A percentile compares a stretch with the other conserved stretches of the same genome.
phyloP scores from a whole-genome alignment of 2,797 vertebrate genomes.

The Acipenser ruthenus region DNA sequence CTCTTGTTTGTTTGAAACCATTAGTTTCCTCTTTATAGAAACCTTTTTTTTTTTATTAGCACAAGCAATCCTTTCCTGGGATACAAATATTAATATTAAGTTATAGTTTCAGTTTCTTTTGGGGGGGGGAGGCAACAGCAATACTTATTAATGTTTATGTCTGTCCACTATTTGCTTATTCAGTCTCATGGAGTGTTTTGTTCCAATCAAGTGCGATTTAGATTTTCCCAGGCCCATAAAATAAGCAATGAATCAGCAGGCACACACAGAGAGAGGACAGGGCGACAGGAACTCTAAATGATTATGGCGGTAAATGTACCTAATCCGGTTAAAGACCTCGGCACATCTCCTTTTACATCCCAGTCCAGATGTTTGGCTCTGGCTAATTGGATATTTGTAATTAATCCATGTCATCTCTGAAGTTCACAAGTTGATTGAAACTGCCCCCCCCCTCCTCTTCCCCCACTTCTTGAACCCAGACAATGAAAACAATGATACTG shows the following conservation, averaged over 20 bases:
- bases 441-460: conserved; percentile 23
- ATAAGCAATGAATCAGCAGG: conserved; percentile 1
- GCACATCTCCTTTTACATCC: conserved; percentile 17
- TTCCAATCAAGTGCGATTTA: conserved; percentile 13
- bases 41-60: not conserved
- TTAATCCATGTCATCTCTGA: conserved; percentile 41
- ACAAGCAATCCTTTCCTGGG: not conserved
- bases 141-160: not conserved
- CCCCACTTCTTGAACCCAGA: conserved; percentile 42
- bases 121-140: not conserved
- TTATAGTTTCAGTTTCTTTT: no score
- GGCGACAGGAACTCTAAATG: conserved; percentile 6
- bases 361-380: conserved; percentile 36
- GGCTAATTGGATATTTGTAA: conserved; percentile 53
- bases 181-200: conserved; percentile 16
- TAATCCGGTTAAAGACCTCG: conserved; percentile 1
- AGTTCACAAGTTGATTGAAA: conserved; percentile 40
- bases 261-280: not conserved
- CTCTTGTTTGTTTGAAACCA: not conserved
- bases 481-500: conserved; percentile 71
- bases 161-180: conserved; percentile 3
- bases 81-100: not conserved
- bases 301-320: not conserved
- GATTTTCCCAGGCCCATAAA: conserved; percentile 24
- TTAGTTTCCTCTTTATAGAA: not conserved